Base-by-base conservation (phyloP, 2,797 vertebrate species). In the Sebastes itinus region DNA sequence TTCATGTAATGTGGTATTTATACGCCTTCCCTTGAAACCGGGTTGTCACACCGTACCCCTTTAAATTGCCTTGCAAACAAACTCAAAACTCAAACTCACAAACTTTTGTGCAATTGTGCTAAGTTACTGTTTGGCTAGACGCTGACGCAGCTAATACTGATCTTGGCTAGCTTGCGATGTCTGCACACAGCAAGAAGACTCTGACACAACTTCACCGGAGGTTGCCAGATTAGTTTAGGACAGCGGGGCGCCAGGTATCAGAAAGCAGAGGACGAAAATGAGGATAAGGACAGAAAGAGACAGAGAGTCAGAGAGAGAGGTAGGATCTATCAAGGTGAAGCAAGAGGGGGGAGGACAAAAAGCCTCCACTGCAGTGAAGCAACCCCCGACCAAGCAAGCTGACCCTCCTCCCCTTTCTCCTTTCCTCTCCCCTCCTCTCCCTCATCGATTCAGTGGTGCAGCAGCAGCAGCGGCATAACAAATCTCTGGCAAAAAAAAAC, bases 361-460 rank as follows among this genome's bases (percentile, higher is more conserved):
- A 78, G 56, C 52, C 58, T 82, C 75, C 72, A 84, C 89, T 92
- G 92, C 93, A 87, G 91, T 84, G 82, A 84, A 92, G 83, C 82
- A 82, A 58, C 65, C 72, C 74, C 62, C 46, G 20, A 87, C 81
- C 71, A 67, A 54, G 30, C 71, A 67, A 54, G 30, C 71, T 80
- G 80, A 87, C 87, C 87, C 90, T 77, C 88, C 85, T 82, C 87
- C 76, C 56, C 64, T 58, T 68, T 25, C 77, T 72, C 62, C 55
- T 70, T 22, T 32, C 63, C 23, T 46, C 20, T 69, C 33, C 72
- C 35, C 60, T 72, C 55, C 81, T 66, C 80, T 77, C 18, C 56
- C 78, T 87, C 81, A 92, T 92, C 58, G 80, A 92, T 91, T 91
- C 38, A 72, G 83, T 88, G 88, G 81, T 80, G 91, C 90, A 91